These are phyloP conservation scores for Eupeodes corollae DNA, from an alignment of 1,140 invertebrate species.

Conservation along the genomic window DNA sequence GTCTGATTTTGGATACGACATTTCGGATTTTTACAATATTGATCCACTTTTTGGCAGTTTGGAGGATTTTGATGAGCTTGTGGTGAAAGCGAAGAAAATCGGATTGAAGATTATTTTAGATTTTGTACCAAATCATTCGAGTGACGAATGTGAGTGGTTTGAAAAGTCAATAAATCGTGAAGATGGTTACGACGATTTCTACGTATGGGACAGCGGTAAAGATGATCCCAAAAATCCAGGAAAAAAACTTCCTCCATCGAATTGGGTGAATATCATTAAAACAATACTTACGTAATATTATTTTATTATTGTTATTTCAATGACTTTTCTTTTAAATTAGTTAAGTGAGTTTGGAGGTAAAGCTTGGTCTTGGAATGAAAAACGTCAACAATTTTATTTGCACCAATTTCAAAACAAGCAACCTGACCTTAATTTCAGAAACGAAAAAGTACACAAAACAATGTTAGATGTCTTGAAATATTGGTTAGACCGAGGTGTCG, in stretches of 20 bases:
- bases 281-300: too few relatives aligned
- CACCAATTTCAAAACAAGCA: constrained; percentile 52
- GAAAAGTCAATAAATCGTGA: constrained; percentile 45
- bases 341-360: constrained; percentile 43
- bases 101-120: constrained; percentile 35
- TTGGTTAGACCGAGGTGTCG: constrained; percentile 63
- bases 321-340: constrained; percentile 32
- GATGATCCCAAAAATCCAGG: constrained; percentile 17
- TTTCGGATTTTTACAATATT: constrained; percentile 57
- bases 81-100: constrained; percentile 44
- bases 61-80: constrained; percentile 56
- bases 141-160: constrained; percentile 59
- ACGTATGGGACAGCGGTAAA: constrained; percentile 52
- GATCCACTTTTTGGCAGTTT: constrained; percentile 58
- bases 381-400: constrained; percentile 51
- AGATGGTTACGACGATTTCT: constrained; percentile 52
- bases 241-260: constrained; percentile 44
- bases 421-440: constrained; percentile 60
- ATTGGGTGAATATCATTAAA: constrained; percentile 42
- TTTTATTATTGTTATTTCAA: constrained; percentile 22
- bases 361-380: constrained; percentile 51
- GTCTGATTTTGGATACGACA: constrained; percentile 56
- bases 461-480: constrained; percentile 55
- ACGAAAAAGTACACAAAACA: constrained; percentile 47
- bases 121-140: constrained; percentile 59